phyloP scores from a whole-genome alignment of 2,888 invertebrate species.

The Drosophila sordidula region DNA sequence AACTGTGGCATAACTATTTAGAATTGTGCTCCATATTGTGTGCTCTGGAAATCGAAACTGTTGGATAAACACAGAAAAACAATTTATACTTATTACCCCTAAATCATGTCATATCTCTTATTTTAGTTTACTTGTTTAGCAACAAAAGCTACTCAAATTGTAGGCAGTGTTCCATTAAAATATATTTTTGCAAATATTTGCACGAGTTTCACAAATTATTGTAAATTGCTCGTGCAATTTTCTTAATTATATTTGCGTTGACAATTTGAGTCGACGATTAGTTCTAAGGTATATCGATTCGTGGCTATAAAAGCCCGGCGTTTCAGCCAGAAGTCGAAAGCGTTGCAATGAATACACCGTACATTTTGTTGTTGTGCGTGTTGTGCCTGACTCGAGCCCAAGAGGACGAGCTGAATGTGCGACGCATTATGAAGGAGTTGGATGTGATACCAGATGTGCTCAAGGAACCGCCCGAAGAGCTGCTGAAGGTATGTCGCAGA shows the following conservation, averaged over 20 bases:
- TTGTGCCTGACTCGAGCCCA: slow-evolving; percentile 19
- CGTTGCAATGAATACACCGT: slow-evolving; percentile 39
- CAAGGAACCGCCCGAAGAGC: slow-evolving; percentile 61
- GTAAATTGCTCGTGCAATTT: slow-evolving; percentile 63
- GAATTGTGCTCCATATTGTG: not conserved
- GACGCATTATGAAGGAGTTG: slow-evolving; percentile 62
- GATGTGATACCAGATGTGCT: slow-evolving; percentile 71
- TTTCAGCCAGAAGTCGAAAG: slow-evolving; percentile 13
- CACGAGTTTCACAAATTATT: slow-evolving; percentile 30
- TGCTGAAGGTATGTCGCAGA: slow-evolving; percentile 51
- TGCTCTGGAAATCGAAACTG: not conserved
- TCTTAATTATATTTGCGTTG: slow-evolving; percentile 61
- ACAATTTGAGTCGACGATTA: slow-evolving; percentile 44
- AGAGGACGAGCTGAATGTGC: slow-evolving; percentile 47
- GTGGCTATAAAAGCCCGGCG: slow-evolving; percentile 50
- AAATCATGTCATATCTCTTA: slow-evolving; percentile 5
- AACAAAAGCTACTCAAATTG: slow-evolving; percentile 36
- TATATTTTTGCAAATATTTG: slow-evolving; percentile 59
- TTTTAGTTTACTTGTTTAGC: slow-evolving; percentile 27
- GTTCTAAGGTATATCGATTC: slow-evolving; percentile 34
- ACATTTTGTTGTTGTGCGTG: slow-evolving; percentile 21
- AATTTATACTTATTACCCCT: slow-evolving; percentile 1
- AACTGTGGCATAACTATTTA: not conserved
- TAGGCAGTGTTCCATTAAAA: slow-evolving; percentile 30
- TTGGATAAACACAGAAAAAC: slow-evolving; percentile 2